A percentile compares a stretch with the other conserved stretches of the same genome.
These are phyloP conservation scores for Oreochromis aureus DNA, from an alignment of 2,113 vertebrate genomes.

Conservation along the genomic window DNA sequence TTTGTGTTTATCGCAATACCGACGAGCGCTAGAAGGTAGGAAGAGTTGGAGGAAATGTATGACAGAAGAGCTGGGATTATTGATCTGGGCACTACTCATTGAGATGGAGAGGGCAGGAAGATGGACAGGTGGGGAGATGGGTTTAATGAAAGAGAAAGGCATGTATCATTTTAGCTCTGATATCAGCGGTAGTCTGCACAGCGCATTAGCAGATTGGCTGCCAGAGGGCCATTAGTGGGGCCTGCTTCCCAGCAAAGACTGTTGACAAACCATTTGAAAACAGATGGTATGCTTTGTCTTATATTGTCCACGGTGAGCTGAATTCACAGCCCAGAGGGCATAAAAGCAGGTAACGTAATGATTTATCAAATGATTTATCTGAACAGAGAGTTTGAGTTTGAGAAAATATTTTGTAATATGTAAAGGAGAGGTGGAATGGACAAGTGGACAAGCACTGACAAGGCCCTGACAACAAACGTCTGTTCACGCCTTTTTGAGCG, in stretches of 20 bases:
- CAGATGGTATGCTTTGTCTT: neutral
- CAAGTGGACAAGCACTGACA: neutral
- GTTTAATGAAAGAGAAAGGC: constrained; percentile 17
- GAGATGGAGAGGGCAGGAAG: neutral
- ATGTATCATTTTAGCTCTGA: neutral
- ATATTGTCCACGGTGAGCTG: neutral
- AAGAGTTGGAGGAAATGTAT: neutral
- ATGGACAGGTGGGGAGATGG: constrained; percentile 24
- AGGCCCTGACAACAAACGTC: neutral
- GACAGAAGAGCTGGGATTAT: neutral
- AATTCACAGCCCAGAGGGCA: neutral
- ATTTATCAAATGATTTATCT: neutral
- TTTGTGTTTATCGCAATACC: neutral
- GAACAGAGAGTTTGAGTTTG: neutral
- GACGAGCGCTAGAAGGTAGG: neutral
- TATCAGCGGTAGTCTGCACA: neutral
- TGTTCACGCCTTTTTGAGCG: neutral
- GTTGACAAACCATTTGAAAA: constrained; percentile 35
- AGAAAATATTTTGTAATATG: neutral
- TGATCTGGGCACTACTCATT: neutral
- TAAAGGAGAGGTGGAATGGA: neutral
- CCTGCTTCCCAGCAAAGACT: constrained; percentile 36
- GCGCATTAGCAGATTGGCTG: constrained; percentile 35
- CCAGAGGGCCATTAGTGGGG: constrained; percentile 15
- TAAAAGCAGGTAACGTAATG: neutral